Evolutionary conservation across 2,797 vertebrate genomes (phyloP), one percentile per base, ranked within the genome.

Genomic region (Anniella stebbinsi): DNA sequence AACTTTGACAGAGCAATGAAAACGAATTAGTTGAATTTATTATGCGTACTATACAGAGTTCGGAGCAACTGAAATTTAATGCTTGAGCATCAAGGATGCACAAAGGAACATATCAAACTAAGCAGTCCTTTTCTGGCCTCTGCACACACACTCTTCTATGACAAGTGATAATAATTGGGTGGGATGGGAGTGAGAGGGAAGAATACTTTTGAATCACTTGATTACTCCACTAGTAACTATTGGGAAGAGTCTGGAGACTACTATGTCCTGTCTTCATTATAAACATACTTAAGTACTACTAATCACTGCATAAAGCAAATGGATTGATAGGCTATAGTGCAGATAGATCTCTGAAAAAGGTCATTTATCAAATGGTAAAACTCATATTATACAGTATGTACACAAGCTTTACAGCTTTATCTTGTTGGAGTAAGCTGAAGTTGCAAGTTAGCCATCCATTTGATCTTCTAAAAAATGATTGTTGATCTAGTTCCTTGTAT

Each of bases 21-120:
- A 97, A 97, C 95, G 96, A 97, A 95, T 95, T 95, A 96, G 94
- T 96, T 96, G 95, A 94, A 96, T 97, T 97, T 97, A 97, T 96
- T 97, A 93, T 96, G 92, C 96, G 97, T 96, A 96, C 94, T 96
- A 96, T 95, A 97, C 97, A 97, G 93, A 87, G 94, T 93, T 96
- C 95, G 92, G 95, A 96, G 94, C 96, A 96, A 86, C 94, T 95
- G 89, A 97, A 96, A 97, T 93, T 94, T 95, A 95, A 93, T 90
- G 96, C 91, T 92, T 96, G 95, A 96, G 96, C 93, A 94, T 95
- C 93, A 93, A 78, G 93, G 97, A 92, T 95, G 94, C 91, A 94
- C 87, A 95, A 95, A 73, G 54, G 88, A 94, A 87, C 94, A 95
- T 94, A 94, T 95, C 96, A 91, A 96, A 97, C 94, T 96, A 95